Percentiles rank a stretch among this genome's conserved stretches.
phyloP scores from a whole-genome alignment of 2,113 vertebrate species.

The Microcebus griseorufus region DNA sequence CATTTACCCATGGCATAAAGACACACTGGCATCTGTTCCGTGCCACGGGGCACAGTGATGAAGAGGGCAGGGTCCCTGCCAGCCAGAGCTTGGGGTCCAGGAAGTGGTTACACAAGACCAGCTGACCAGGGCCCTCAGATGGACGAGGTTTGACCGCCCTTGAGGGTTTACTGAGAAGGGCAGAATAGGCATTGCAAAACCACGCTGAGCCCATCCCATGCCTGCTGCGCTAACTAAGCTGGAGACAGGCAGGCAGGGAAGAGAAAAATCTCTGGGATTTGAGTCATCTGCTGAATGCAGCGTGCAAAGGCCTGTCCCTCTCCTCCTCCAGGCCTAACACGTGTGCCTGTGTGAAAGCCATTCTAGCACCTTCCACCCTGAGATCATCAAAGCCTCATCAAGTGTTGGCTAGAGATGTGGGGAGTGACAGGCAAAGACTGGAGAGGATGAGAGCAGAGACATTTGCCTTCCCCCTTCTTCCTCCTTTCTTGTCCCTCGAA shows the following conservation, averaged over 20 bases:
- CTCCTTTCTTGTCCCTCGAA: neutral
- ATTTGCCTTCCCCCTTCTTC: neutral
- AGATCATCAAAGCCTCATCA: neutral
- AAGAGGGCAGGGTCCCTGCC: neutral
- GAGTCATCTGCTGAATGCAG: neutral
- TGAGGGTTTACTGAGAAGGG: rapidly evolving
- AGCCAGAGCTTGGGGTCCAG: rapidly evolving
- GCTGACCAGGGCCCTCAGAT: neutral
- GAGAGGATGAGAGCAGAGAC: neutral
- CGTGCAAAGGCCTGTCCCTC: neutral
- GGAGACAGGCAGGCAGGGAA: neutral
- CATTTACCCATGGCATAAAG: neutral
- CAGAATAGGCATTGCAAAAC: neutral
- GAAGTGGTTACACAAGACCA: neutral
- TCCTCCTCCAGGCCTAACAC: neutral
- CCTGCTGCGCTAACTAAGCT: neutral
- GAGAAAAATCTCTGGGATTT: neutral
- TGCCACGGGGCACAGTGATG: neutral
- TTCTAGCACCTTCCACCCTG: neutral
- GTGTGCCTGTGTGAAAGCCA: neutral
- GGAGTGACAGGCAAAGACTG: rapidly evolving
- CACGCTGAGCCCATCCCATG: too few species aligned
- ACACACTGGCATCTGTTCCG: neutral
- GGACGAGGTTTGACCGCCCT: neutral
- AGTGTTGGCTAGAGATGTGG: neutral